phyloP scores from a whole-genome alignment of 92 coral and sea anemone species.

The Heteractis magnifica region DNA sequence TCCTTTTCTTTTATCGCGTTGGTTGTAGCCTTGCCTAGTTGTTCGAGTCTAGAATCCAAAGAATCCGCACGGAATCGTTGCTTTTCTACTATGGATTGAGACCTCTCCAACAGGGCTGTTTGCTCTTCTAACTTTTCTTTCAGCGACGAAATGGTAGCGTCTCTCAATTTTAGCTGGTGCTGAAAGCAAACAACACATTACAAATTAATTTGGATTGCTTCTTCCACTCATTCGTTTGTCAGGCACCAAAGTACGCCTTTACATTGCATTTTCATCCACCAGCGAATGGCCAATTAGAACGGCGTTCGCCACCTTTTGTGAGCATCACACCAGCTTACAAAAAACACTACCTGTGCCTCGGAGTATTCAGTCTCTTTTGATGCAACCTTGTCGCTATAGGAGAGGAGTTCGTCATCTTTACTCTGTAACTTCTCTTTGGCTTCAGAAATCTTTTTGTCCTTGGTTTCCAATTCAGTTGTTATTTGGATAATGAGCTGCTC shows the following conservation, averaged over 20 bases:
- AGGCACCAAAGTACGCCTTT: no score
- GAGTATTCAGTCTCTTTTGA: conserved; percentile 49
- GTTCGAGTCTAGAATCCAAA: conserved; percentile 40
- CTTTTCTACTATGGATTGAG: conserved; percentile 37
- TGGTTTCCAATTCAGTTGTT: conserved; percentile 43
- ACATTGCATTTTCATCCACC: no score
- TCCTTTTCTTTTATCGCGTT: conserved; percentile 52
- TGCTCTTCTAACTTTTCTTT: conserved; percentile 53
- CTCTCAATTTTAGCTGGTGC: conserved; percentile 48
- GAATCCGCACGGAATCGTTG: conserved; percentile 36
- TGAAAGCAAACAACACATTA: neutral
- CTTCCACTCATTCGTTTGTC: no score
- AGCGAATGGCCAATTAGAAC: no score
- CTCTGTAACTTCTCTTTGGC: conserved; percentile 43
- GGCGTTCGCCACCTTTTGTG: no score
- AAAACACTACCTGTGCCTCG: conserved; percentile 45
- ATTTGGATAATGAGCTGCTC: conserved; percentile 44
- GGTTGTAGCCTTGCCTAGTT: conserved; percentile 34
- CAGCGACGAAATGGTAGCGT: conserved; percentile 49
- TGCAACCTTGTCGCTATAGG: conserved; percentile 53
- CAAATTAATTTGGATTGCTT: neutral
- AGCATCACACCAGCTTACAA: neutral
- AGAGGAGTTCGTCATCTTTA: conserved; percentile 61
- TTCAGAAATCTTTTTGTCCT: conserved; percentile 50
- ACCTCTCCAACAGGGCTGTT: conserved; percentile 49